Conservation (phyloP, 2,888 invertebrate species). For the Griposia aprilina region DNA sequence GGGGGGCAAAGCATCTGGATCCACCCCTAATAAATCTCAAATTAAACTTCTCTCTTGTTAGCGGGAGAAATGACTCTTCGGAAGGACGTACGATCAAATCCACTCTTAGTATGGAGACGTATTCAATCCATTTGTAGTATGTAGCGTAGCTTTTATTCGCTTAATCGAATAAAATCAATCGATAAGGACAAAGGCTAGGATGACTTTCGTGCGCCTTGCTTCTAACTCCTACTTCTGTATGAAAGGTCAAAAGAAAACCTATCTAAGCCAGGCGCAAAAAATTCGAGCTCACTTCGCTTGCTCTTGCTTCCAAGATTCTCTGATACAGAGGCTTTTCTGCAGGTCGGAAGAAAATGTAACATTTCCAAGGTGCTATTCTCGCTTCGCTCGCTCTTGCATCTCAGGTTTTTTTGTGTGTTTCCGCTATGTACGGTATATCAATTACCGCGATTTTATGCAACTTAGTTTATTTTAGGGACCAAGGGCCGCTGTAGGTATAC, state of each 20-base stretch:
- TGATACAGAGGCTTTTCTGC: background rate
- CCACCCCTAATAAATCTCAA: background rate
- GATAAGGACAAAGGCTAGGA: background rate
- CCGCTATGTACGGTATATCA: background rate
- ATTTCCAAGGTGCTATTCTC: background rate
- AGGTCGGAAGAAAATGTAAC: background rate
- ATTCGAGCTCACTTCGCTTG: too few relatives aligned
- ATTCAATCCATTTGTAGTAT: background rate
- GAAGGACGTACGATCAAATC: too few relatives aligned
- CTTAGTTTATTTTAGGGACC: background rate
- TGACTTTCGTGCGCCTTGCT: background rate
- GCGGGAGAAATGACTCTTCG: background rate
- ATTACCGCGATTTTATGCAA: background rate
- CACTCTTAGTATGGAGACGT: background rate
- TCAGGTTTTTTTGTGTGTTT: background rate
- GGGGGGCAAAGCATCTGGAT: background rate
- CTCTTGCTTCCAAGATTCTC: background rate
- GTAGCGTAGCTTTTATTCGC: background rate
- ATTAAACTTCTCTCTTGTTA: background rate
- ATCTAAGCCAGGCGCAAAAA: too few relatives aligned
- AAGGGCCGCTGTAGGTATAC: background rate
- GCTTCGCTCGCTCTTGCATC: background rate
- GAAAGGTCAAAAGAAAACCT: background rate
- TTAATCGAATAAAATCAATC: background rate
- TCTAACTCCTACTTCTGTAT: background rate